These are phyloP conservation scores for Drosophila ficusphila DNA, from an alignment of 1,140 invertebrate genomes.

Conservation along the genomic window DNA sequence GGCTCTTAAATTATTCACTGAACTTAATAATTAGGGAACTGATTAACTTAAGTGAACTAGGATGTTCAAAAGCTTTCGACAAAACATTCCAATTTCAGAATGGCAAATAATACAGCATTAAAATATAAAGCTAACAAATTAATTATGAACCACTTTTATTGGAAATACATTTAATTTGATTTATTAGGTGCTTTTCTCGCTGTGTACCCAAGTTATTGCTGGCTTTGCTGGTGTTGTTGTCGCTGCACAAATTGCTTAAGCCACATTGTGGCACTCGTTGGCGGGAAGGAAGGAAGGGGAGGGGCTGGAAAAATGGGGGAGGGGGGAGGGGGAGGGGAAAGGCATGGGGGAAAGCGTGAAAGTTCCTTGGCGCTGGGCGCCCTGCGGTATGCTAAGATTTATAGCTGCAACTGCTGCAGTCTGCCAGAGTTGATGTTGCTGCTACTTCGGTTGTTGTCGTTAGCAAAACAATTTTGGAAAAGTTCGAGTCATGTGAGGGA, in stretches of 20 bases:
- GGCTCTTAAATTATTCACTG: no score
- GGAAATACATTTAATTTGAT: no score
- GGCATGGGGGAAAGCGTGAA: slow-evolving; percentile 21
- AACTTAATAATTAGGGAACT: no score
- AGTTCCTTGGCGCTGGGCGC: slow-evolving; percentile 56
- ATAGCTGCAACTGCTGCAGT: slow-evolving; percentile 66
- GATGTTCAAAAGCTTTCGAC: no score
- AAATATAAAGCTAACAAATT: background rate
- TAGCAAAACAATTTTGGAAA: slow-evolving; percentile 75
- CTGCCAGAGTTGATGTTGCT: slow-evolving; percentile 34
- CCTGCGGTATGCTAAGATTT: slow-evolving; percentile 80
- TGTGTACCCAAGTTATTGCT: slow-evolving; percentile 25
- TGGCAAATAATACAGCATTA: background rate
- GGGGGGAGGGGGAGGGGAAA: background rate
- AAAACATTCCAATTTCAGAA: no score
- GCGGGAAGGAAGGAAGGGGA: background rate
- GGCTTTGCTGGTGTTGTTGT: slow-evolving; percentile 37
- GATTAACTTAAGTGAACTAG: no score
- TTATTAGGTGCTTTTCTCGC: no score
- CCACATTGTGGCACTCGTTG: slow-evolving; percentile 64
- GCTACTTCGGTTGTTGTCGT: slow-evolving; percentile 44
- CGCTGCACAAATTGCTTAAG: slow-evolving; percentile 76
- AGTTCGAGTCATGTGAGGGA: slow-evolving; percentile 62
- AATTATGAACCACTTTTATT: no score
- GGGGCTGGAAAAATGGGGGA: background rate